Base-by-base conservation (phyloP, 1,140 invertebrate species). In the Limonius californicus region DNA sequence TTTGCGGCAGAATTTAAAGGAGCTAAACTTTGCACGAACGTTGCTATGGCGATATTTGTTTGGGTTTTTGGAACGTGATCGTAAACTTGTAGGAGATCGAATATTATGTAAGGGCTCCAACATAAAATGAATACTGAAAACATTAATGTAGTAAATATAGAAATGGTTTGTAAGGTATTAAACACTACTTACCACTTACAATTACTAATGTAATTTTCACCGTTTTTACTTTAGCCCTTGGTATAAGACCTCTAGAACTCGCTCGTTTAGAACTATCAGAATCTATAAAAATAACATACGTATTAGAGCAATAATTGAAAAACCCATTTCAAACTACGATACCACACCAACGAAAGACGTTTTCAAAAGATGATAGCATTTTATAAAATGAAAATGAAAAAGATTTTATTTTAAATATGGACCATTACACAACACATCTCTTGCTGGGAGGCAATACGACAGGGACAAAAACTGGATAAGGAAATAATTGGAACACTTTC, bases 101-200 rank as follows among this genome's bases (percentile, higher is more conserved):
- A 97, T 16, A 97, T 83, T 73, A 97, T 94, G 76, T 95, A 98
- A 0, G 95, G 95, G 63, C 92, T 94, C 94, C 95, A 97, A 79
- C 95, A 97, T 0, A 97, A 71, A 59, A 97, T 90, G 77, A 97
- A 98, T 9, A 95, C 94, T 96, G 84, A 12, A 83, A 84, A 11
- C 35, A 39, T 2, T 12, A 39, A 39, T 4, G 27, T 4, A 32
- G 11, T 4, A 32, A 11, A 32, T 6, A 32, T 32, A 32, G 27
- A 32, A 11, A 32, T n/a, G n/a, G n/a, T n/a, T n/a, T n/a, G n/a
- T n/a, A 11, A 32, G 27, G 11, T 32, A 11, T 32, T 4, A 39
- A 62, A 32, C 11, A 47, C 7, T n/a, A 79, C 83, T 85, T 76
- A 94, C 92, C 91, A 72, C 94, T 91, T 55, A 97, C 93, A 69